These are phyloP conservation scores for Calameuta filiformis DNA, from an alignment of 2,888 invertebrate genomes.

Conservation along the genomic window DNA sequence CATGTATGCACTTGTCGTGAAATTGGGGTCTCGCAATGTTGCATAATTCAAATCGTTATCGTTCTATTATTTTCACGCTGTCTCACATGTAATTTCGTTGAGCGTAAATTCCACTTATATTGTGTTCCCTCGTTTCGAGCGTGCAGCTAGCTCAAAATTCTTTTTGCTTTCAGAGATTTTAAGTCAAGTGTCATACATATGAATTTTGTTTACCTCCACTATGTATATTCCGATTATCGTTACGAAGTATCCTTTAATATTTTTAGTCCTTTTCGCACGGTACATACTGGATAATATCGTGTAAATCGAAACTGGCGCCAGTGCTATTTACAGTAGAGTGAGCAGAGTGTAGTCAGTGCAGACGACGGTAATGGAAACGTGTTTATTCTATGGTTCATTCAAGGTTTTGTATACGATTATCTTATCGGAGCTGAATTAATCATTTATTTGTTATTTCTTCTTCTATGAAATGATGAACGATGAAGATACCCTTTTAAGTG, in stretches of 20 bases:
- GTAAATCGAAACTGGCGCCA: neutral
- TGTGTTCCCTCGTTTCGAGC: neutral
- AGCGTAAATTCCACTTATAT: neutral
- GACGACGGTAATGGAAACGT: neutral
- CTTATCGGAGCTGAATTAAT: neutral
- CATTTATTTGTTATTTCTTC: neutral
- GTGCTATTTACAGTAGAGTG: neutral
- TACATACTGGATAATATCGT: neutral
- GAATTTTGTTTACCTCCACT: neutral
- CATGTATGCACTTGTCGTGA: neutral
- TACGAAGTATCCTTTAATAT: neutral
- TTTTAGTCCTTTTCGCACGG: neutral
- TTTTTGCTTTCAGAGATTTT: neutral
- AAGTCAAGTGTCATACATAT: neutral
- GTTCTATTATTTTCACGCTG: neutral
- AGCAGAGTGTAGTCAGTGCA: neutral
- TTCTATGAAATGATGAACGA: slow-evolving; percentile 20
- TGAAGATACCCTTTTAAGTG: slow-evolving; percentile 29
- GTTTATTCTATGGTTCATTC: neutral
- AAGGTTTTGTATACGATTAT: neutral
- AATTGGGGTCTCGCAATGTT: neutral
- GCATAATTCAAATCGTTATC: neutral
- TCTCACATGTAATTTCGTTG: neutral
- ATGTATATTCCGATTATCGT: neutral
- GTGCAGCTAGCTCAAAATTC: neutral